Conservation (phyloP, 1,140 invertebrate species). For the Drosophila burlai region DNA sequence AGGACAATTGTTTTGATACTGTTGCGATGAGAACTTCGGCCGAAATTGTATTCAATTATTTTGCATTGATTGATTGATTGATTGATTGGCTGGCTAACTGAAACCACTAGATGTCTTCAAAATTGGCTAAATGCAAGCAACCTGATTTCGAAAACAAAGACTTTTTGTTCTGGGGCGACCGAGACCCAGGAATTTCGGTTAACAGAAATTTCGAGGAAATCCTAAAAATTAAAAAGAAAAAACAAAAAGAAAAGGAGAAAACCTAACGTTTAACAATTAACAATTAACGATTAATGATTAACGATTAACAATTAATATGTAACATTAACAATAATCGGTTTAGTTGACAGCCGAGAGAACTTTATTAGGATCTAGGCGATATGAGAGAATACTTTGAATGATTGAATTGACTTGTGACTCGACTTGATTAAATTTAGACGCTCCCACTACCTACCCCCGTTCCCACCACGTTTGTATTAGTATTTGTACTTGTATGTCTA, state of each 20-base stretch:
- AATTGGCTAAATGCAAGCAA: slow-evolving; percentile 69
- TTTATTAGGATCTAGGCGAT: slow-evolving; percentile 46
- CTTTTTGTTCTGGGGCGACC: slow-evolving; percentile 55
- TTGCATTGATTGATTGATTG: slow-evolving; percentile 43
- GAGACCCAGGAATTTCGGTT: slow-evolving; percentile 40
- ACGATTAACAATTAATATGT: slow-evolving; percentile 47
- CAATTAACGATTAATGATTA: slow-evolving; percentile 16
- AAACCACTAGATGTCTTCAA: slow-evolving; percentile 82
- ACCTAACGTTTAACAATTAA: slow-evolving; percentile 10
- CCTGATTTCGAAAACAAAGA: slow-evolving; percentile 67
- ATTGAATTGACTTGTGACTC: slow-evolving; percentile 36
- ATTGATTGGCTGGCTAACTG: slow-evolving; percentile 38
- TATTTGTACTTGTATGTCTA: slow-evolving; percentile 42
- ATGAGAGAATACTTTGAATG: slow-evolving; percentile 51
- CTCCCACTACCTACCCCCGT: slow-evolving; percentile 10
- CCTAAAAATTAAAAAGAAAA: slow-evolving; percentile 9
- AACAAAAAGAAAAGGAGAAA: not conserved
- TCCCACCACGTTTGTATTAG: slow-evolving; percentile 33
- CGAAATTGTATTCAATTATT: slow-evolving; percentile 66
- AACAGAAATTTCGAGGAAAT: slow-evolving; percentile 29
- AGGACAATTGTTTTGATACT: slow-evolving; percentile 64
- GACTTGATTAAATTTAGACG: slow-evolving; percentile 50
- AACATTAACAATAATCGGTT: slow-evolving; percentile 53
- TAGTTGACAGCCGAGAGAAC: slow-evolving; percentile 40
- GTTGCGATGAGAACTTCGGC: slow-evolving; percentile 38